These are phyloP conservation scores for Unio pictorum DNA, from an alignment of 2,888 invertebrate genomes.

Conservation along the genomic window DNA sequence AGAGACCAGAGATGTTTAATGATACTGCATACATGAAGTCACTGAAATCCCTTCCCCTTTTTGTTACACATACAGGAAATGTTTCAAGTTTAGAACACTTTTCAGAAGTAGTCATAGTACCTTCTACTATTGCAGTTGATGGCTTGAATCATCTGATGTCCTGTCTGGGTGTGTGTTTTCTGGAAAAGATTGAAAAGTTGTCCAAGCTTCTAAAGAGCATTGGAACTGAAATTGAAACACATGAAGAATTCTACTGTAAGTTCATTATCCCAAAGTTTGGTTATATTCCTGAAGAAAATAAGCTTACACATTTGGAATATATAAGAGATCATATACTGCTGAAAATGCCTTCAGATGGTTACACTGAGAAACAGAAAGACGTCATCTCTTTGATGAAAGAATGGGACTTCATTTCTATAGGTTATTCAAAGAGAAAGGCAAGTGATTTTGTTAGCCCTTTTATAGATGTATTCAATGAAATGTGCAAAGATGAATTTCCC, in stretches of 20 bases:
- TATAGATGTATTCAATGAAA: no score
- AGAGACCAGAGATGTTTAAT: no score
- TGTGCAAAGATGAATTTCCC: slow-evolving; percentile 8
- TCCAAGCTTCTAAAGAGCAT: no score
- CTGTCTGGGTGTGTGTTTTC: no score
- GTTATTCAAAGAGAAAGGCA: no score
- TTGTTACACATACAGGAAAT: background rate
- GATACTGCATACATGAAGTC: no score
- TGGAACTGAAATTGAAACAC: background rate
- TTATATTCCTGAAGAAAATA: slow-evolving; percentile 7
- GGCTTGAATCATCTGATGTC: background rate
- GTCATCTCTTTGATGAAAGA: no score
- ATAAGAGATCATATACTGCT: background rate
- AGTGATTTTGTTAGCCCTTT: no score
- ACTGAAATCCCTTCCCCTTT: background rate
- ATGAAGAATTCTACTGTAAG: slow-evolving; percentile 17
- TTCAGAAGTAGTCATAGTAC: background rate
- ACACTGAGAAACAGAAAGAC: no score
- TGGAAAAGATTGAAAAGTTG: no score
- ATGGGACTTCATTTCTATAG: no score
- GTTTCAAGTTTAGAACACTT: background rate
- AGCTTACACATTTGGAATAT: slow-evolving; percentile 14
- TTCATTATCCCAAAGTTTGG: slow-evolving; percentile 19
- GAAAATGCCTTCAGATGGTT: no score
- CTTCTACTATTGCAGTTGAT: background rate